Evolutionary conservation across 1,140 invertebrate genomes (phyloP).

Genomic region (Lasioglossum albipes): DNA sequence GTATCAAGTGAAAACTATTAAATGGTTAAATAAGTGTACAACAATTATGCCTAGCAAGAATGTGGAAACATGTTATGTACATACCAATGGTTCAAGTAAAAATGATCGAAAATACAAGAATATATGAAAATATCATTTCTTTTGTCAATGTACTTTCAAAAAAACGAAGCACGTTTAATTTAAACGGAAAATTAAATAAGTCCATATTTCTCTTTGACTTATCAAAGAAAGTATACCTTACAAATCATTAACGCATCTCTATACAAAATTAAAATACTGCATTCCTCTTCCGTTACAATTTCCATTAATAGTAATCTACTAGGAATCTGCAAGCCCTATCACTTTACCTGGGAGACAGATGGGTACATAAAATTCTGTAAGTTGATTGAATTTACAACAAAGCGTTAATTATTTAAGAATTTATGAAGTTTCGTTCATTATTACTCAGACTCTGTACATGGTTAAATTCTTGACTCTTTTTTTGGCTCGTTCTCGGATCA

Average conservation of each 20-base stretch:
- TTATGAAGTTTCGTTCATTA: not conserved
- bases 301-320: slow-evolving; percentile 49
- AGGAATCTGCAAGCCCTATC: slow-evolving; percentile 58
- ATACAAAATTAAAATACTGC: slow-evolving; percentile 56
- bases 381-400: not conserved
- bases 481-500: too few relatives aligned
- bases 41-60: slow-evolving; percentile 32
- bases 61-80: slow-evolving; percentile 55
- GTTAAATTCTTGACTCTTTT: not conserved
- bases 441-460: not conserved
- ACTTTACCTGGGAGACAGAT: slow-evolving; percentile 56
- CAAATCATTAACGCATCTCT: slow-evolving; percentile 47
- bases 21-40: slow-evolving; percentile 59
- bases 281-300: slow-evolving; percentile 42
- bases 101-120: slow-evolving; percentile 34
- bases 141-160: slow-evolving; percentile 9
- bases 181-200: slow-evolving; percentile 44
- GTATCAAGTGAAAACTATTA: slow-evolving; percentile 51
- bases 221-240: slow-evolving; percentile 54
- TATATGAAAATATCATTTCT: slow-evolving; percentile 36
- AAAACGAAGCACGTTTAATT: slow-evolving; percentile 29
- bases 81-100: slow-evolving; percentile 34
- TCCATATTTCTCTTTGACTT: slow-evolving; percentile 44
- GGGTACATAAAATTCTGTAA: slow-evolving; percentile 33
- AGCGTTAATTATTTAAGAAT: not conserved